Evolutionary conservation across 2,113 vertebrate species (phyloP).

Genomic region (Protobothrops flavoviridis): DNA sequence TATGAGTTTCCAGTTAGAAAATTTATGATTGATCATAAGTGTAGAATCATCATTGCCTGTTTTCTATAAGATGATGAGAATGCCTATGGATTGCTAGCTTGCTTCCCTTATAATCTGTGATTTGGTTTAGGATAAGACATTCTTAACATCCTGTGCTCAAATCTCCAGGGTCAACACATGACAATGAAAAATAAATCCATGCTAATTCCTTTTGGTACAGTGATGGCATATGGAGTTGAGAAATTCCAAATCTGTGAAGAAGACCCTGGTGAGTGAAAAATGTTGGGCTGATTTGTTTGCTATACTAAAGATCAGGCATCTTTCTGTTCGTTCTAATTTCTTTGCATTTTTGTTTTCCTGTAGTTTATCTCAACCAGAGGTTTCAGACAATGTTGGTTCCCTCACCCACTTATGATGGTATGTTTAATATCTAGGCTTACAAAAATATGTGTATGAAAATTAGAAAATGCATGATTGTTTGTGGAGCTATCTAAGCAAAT

Average conservation of each 20-base stretch:
- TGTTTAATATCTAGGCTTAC: neutral
- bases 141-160: neutral
- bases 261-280: neutral
- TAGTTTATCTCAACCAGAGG: neutral
- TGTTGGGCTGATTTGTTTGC: neutral
- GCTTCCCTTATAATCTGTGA: neutral
- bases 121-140: neutral
- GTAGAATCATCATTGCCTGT: neutral
- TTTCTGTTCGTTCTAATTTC: neutral
- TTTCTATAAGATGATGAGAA: neutral
- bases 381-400: neutral
- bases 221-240: constrained; percentile 25
- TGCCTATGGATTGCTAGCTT: neutral
- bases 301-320: neutral
- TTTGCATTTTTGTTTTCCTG: neutral
- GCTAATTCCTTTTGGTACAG: constrained; percentile 15
- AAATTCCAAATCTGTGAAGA: neutral
- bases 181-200: constrained; percentile 3
- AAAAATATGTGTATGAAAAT: neutral
- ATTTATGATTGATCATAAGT: neutral
- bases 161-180: neutral
- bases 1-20: neutral
- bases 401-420: neutral
- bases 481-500: neutral
- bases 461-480: neutral